A percentile compares a stretch with the other conserved stretches of the same genome.
These are phyloP conservation scores for Andrena chrysosceles DNA, from an alignment of 2,888 invertebrate species.

Conservation along the genomic window DNA sequence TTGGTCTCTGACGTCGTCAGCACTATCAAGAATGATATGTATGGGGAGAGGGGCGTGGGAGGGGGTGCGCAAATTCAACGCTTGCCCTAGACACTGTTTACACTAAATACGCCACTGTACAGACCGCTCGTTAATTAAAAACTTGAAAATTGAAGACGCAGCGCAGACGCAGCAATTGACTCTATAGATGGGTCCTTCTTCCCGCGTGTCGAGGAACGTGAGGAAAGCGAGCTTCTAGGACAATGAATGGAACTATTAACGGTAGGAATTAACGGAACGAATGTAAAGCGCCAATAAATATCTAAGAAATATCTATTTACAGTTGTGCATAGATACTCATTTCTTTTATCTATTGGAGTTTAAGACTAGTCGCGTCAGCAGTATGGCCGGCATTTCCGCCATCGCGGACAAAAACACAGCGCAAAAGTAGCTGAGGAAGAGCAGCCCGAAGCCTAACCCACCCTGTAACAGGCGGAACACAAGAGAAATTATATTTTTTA, in stretches of 20 bases:
- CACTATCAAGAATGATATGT: slow-evolving; percentile 78
- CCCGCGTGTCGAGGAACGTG: background rate
- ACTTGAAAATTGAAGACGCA: slow-evolving; percentile 38
- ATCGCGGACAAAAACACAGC: slow-evolving; percentile 81
- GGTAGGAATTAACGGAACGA: background rate
- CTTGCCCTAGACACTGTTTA: too few relatives aligned
- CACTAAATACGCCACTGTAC: slow-evolving; percentile 60
- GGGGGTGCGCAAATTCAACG: too few relatives aligned
- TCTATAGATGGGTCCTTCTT: slow-evolving; percentile 1
- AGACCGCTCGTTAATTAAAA: slow-evolving; percentile 71
- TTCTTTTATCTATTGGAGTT: slow-evolving; percentile 25
- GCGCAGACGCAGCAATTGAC: slow-evolving; percentile 34
- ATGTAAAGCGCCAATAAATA: background rate
- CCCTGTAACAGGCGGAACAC: slow-evolving; percentile 72
- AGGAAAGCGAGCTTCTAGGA: background rate
- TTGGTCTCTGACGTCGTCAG: slow-evolving; percentile 82
- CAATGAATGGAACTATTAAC: too few relatives aligned
- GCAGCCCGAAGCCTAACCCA: slow-evolving; percentile 77
- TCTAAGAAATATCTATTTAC: background rate
- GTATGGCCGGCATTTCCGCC: slow-evolving; percentile 82
- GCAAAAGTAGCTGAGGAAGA: slow-evolving; percentile 80
- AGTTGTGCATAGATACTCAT: slow-evolving; percentile 6
- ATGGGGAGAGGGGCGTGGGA: too few relatives aligned
- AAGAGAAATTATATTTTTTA: background rate
- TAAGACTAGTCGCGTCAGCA: slow-evolving; percentile 69